A percentile compares a stretch with the other conserved stretches of the same genome.
These are phyloP conservation scores for Poecilia picta DNA, from an alignment of 2,797 vertebrate species.

Conservation along the genomic window DNA sequence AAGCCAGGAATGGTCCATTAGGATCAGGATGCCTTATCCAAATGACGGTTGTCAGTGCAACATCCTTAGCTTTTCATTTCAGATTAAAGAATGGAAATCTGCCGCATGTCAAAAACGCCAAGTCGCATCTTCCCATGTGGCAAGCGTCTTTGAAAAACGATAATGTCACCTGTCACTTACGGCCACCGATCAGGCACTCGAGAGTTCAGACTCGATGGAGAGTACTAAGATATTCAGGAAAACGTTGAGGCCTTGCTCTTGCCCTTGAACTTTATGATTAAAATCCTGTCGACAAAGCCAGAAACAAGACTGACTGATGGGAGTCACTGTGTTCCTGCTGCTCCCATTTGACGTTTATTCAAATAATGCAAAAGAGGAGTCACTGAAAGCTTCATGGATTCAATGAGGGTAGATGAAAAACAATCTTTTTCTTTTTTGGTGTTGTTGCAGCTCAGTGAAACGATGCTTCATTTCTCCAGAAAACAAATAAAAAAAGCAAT, in stretches of 20 bases:
- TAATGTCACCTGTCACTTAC: constrained; percentile 77
- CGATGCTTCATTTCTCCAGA: not conserved
- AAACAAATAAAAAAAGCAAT: not conserved
- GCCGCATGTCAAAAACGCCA: constrained; percentile 40
- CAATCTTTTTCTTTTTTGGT: not conserved
- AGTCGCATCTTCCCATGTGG: constrained; percentile 38
- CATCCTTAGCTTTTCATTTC: constrained; percentile 37
- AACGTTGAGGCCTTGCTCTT: constrained; percentile 48
- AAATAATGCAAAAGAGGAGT: not conserved
- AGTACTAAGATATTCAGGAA: constrained; percentile 58
- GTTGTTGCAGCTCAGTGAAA: not conserved
- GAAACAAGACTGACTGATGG: constrained; percentile 25
- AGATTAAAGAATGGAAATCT: constrained; percentile 52
- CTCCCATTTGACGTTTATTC: not conserved
- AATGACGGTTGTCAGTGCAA: constrained; percentile 66
- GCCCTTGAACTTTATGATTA: constrained; percentile 41
- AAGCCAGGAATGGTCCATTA: constrained; percentile 30
- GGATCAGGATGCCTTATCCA: constrained; percentile 41
- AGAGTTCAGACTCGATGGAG: constrained; percentile 63
- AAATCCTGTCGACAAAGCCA: constrained; percentile 54
- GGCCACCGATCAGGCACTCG: constrained; percentile 34
- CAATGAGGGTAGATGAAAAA: not conserved
- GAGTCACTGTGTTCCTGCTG: constrained; percentile 13
- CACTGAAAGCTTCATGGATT: not conserved
- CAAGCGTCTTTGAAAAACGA: constrained; percentile 57